Conservation (phyloP, 2,113 vertebrate species). For the Cairina moschata region DNA sequence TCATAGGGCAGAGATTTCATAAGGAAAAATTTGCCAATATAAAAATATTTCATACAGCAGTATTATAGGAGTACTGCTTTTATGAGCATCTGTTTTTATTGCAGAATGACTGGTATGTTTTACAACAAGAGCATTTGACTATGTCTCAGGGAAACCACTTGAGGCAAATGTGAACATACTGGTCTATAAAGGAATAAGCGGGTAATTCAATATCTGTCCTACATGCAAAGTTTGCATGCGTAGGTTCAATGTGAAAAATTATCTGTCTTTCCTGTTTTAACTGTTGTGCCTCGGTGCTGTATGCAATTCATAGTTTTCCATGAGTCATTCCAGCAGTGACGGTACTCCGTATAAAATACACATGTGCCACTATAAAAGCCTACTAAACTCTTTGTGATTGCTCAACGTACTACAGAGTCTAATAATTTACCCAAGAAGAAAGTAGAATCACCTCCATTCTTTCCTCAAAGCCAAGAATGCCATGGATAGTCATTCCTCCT, state of each 20-base stretch:
- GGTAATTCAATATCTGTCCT: background rate
- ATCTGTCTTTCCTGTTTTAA: background rate
- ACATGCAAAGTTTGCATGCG: background rate
- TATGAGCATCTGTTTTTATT: background rate
- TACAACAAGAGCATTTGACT: background rate
- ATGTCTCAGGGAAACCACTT: background rate
- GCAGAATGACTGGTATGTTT: background rate
- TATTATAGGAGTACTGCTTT: background rate
- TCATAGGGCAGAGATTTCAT: background rate
- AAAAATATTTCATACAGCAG: background rate
- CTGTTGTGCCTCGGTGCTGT: background rate
- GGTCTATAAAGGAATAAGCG: background rate
- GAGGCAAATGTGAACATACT: background rate
- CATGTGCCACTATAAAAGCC: background rate
- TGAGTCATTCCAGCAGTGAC: background rate
- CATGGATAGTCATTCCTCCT: background rate
- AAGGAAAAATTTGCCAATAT: background rate
- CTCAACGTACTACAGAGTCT: background rate
- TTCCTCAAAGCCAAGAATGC: background rate
- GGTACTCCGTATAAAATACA: background rate
- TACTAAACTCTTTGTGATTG: background rate
- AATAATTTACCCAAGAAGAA: background rate
- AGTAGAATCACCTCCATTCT: background rate
- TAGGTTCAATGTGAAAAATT: background rate
- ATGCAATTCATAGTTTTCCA: background rate